A percentile compares a stretch with the other conserved stretches of the same genome.
Conservation (phyloP, 2,888 invertebrate species). For the Lordiphosa fenestrarum region DNA sequence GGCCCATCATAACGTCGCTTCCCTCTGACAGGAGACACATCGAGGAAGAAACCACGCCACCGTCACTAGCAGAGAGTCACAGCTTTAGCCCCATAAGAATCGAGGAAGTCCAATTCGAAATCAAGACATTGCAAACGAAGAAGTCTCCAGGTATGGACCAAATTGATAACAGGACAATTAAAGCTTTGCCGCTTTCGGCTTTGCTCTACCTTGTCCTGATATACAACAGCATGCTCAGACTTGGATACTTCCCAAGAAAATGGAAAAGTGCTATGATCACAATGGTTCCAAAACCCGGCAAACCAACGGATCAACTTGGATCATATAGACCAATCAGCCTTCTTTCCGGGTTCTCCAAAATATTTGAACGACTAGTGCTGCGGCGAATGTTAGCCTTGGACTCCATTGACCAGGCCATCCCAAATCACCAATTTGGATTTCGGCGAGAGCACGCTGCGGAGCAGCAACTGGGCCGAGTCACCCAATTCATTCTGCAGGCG, state of each 20-base stretch:
- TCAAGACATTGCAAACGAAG: no score
- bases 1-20: not conserved
- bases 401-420: not conserved
- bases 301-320: not conserved
- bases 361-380: not conserved
- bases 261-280: not conserved
- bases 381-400: not conserved
- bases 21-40: no score
- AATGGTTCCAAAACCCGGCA: slow-evolving; percentile 4
- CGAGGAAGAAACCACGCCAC: not conserved
- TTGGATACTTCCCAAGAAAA: not conserved
- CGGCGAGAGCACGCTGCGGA: not conserved
- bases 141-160: not conserved
- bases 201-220: not conserved
- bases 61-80: no score
- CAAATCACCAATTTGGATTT: slow-evolving; percentile 9
- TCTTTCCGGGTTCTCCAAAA: not conserved
- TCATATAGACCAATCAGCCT: not conserved
- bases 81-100: no score
- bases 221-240: not conserved
- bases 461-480: slow-evolving; percentile 3
- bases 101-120: no score
- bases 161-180: not conserved
- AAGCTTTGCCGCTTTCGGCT: not conserved
- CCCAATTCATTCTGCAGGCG: not conserved